Conservation (phyloP, 1,140 invertebrate genomes). For the Nomia melanderi region DNA sequence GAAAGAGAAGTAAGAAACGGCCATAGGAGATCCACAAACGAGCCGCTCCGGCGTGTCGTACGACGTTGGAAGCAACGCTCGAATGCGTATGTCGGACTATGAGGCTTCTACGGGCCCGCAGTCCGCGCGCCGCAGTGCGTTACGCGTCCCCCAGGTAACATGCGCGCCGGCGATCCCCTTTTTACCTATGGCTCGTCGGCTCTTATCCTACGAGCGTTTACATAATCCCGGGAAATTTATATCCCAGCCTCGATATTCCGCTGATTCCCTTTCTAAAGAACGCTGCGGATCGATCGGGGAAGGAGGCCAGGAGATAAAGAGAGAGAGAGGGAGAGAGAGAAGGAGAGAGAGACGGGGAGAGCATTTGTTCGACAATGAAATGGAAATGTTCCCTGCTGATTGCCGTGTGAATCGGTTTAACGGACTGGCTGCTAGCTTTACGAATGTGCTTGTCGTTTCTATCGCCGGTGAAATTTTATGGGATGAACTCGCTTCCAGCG, state of each 20-base stretch:
- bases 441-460: background rate
- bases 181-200: background rate
- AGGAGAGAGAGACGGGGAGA: no score
- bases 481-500: no score
- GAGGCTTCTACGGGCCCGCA: slow-evolving; percentile 1
- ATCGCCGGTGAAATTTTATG: background rate
- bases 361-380: slow-evolving; percentile 12
- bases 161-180: slow-evolving; percentile 10
- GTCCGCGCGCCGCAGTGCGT: slow-evolving; percentile 36
- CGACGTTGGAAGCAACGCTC: slow-evolving; percentile 40
- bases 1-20: no score
- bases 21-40: slow-evolving; percentile 47
- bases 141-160: slow-evolving; percentile 27
- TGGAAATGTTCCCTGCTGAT: background rate
- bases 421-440: background rate
- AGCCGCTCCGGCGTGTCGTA: slow-evolving; percentile 43
- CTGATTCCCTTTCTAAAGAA: slow-evolving; percentile 40
- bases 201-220: slow-evolving; percentile 32
- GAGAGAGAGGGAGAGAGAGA: no score
- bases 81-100: slow-evolving; percentile 43
- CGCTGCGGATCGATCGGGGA: background rate
- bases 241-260: background rate
- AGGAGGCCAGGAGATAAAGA: no score
- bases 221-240: slow-evolving; percentile 50
- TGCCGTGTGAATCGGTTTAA: background rate